A percentile compares a stretch with the other conserved stretches of the same genome.
phyloP scores from a whole-genome alignment of 2,888 invertebrate genomes.

The Diarsia mendica region DNA sequence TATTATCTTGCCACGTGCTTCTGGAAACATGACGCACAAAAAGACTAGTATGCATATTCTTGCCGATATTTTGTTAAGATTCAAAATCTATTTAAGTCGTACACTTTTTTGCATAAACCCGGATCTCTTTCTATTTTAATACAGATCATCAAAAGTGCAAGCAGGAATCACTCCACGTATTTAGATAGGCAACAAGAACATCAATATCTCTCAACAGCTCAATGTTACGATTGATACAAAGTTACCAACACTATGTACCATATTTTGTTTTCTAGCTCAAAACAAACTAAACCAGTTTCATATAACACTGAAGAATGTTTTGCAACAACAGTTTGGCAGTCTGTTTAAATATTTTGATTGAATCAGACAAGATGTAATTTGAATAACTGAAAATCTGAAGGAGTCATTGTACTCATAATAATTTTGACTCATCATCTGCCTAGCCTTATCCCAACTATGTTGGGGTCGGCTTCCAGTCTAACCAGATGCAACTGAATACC shows the following conservation, averaged over 20 bases:
- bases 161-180: not conserved
- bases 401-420: not conserved
- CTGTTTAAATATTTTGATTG: not conserved
- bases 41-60: too few species aligned
- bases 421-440: too few species aligned
- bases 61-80: too few species aligned
- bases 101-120: conserved; percentile 4
- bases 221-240: not conserved
- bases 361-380: not conserved
- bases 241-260: not conserved
- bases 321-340: not conserved
- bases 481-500: too few species aligned
- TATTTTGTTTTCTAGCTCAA: not conserved
- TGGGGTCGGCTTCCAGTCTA: too few species aligned
- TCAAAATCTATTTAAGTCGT: too few species aligned
- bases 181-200: not conserved
- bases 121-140: conserved; percentile 7
- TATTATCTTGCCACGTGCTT: too few species aligned
- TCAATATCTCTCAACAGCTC: conserved; percentile 9
- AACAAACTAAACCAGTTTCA: not conserved
- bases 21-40: too few species aligned
- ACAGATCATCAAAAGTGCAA: conserved; percentile 9
- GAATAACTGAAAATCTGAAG: not conserved
- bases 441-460: too few species aligned
- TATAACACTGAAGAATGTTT: conserved; percentile 1